Evolutionary conservation across 1,140 invertebrate genomes (phyloP).

Genomic region (Temnothorax curvispinosus): DNA sequence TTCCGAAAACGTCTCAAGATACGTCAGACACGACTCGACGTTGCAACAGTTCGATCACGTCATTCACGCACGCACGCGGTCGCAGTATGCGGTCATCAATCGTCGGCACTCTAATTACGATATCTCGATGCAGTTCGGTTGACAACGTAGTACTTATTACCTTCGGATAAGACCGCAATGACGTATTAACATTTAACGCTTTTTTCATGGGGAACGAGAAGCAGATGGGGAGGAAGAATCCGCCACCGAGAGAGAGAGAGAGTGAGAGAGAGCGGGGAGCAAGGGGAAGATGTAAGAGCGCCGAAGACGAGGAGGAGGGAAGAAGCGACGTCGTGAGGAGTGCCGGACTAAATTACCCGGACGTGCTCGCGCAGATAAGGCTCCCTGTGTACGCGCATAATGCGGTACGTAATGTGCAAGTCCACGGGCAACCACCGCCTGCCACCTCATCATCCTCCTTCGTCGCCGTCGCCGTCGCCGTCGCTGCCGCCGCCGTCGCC

Average conservation of each 20-base stretch:
- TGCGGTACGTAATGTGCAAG: slow-evolving; percentile 76
- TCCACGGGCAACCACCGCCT: slow-evolving; percentile 69
- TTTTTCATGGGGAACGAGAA: slow-evolving; percentile 17
- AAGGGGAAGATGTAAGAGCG: background rate
- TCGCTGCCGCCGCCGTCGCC: background rate
- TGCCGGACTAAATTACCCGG: slow-evolving; percentile 77
- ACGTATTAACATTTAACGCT: slow-evolving; percentile 58
- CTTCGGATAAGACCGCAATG: slow-evolving; percentile 33
- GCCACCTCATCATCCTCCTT: background rate
- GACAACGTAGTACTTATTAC: slow-evolving; percentile 36
- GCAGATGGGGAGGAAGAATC: background rate
- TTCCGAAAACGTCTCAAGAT: slow-evolving; percentile 12
- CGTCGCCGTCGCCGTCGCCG: slow-evolving; percentile 11
- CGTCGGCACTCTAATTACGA: slow-evolving; percentile 42
- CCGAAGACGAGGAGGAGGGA: slow-evolving; percentile 46
- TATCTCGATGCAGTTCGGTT: slow-evolving; percentile 24
- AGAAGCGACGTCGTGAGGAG: slow-evolving; percentile 68
- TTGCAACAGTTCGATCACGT: slow-evolving; percentile 32
- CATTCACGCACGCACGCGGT: background rate
- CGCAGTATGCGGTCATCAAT: slow-evolving; percentile 12
- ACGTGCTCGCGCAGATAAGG: slow-evolving; percentile 77
- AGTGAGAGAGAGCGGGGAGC: background rate
- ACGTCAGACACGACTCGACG: background rate
- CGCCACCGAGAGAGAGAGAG: no score
- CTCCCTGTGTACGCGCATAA: slow-evolving; percentile 78